Evolutionary conservation across 1,140 invertebrate species (phyloP).

Genomic region (Varroa destructor): DNA sequence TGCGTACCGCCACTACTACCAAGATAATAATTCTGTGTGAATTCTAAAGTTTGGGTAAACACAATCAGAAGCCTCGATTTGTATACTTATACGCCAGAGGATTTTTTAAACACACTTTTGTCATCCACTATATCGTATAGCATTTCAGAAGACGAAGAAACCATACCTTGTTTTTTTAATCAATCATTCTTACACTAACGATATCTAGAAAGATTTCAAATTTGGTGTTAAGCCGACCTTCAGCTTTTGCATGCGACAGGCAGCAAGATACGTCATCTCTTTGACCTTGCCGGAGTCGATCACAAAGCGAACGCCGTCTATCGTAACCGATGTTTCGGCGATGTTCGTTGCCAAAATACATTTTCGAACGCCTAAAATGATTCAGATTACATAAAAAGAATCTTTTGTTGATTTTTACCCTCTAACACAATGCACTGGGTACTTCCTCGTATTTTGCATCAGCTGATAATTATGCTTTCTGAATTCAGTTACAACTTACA

Average conservation of each 20-base stretch:
- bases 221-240: background rate
- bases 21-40: too few species aligned
- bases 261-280: conserved; percentile 86
- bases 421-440: background rate
- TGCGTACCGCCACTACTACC: too few species aligned
- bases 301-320: conserved; percentile 95
- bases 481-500: too few species aligned
- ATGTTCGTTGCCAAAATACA: conserved; percentile 99
- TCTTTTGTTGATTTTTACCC: background rate
- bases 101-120: too few species aligned
- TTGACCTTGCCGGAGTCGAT: conserved; percentile 93
- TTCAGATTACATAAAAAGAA: conserved; percentile 31
- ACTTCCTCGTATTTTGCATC: conserved; percentile 29
- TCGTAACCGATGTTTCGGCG: conserved; percentile 96
- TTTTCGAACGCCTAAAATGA: conserved; percentile 61
- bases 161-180: too few species aligned
- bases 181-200: too few species aligned
- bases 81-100: too few species aligned
- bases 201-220: background rate
- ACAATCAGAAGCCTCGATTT: too few species aligned
- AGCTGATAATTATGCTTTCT: background rate
- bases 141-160: too few species aligned
- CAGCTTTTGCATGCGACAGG: conserved; percentile 62
- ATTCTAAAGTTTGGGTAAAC: too few species aligned
- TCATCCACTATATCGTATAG: too few species aligned